Base-by-base conservation (phyloP, 2,113 vertebrate species). In the Camelus dromedarius region DNA sequence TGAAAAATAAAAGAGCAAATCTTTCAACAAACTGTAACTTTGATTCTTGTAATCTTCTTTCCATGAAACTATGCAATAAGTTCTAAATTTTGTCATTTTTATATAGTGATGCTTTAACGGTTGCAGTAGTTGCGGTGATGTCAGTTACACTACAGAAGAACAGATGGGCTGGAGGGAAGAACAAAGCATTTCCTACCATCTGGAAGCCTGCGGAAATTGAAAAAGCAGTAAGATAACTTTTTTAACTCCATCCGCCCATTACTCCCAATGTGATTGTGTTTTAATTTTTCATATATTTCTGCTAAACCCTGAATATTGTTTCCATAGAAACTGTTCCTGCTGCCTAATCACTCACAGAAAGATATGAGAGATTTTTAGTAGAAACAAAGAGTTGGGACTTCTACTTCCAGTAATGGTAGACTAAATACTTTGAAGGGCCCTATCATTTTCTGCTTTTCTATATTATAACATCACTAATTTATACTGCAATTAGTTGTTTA, bases 11-110 rank as follows among this genome's bases (percentile, higher is more conserved):
- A 97, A 75, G 50, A 64, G 58, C 94, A 91, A 97, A 97, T 96
- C 83, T 97, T 98, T 96, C 96, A 96, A 89, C 60, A 96, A 98
- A 95, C 88, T 89, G 22, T 93, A 98, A 97, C 52, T 97, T 97
- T 96, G 84, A 97, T 91, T 98, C 95, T 82, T 98, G 77, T 67
- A 67, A 90, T 96, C 98, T 95, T 98, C 96, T 66, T 97, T 95
- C 92, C 75, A 98, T 97, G 96, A 97, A 98, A 93, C 28, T 18
- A 1, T 88, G 77, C 62, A 96, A 9, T 80, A 97, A 97, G 94
- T 80, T 95, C 95, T 97, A 94, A 79, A 76, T 93, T 97, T 95
- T 96, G 77, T 96, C 86, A 93, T 96, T 98, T 98, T 98, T 97
- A 97, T 91, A 81, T 7, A 16, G 87, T 46, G 72, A 93, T 95